Percentiles rank a stretch among this genome's conserved stretches.
phyloP scores from a whole-genome alignment of 2,888 invertebrate species.

The Drosophila longiperda region DNA sequence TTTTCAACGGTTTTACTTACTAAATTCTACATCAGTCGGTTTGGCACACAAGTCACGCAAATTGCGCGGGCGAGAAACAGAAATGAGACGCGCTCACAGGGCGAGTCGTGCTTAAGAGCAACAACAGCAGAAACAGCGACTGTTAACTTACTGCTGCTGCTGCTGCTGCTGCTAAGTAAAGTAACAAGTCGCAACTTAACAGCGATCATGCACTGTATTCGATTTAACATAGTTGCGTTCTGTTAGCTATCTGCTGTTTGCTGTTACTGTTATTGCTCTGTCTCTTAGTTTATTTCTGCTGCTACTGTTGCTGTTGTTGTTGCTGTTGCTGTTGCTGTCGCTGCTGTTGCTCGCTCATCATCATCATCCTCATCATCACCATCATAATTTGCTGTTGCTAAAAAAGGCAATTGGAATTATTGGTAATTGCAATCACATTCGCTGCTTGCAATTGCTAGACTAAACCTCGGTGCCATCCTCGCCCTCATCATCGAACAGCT shows the following conservation, averaged over 20 bases:
- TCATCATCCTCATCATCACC: conserved; percentile 4
- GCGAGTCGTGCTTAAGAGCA: background rate
- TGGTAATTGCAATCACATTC: conserved; percentile 26
- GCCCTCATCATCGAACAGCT: conserved; percentile 94
- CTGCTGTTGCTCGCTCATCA: conserved; percentile 19
- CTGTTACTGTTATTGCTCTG: background rate
- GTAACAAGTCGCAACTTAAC: background rate
- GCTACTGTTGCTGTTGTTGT: conserved; percentile 5
- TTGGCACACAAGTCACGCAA: conserved; percentile 85
- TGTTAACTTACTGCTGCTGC: conserved; percentile 3
- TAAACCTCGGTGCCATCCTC: conserved; percentile 95
- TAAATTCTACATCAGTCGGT: conserved; percentile 85
- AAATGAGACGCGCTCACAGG: conserved; percentile 1
- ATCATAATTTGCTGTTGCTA: conserved; percentile 18
- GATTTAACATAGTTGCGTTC: background rate
- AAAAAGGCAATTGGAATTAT: conserved; percentile 47
- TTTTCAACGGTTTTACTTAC: conserved; percentile 59
- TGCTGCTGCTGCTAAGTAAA: background rate
- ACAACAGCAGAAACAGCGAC: background rate
- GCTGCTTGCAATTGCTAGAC: conserved; percentile 40
- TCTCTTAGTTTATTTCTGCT: background rate
- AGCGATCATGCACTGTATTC: background rate
- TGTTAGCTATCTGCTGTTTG: conserved; percentile 2
- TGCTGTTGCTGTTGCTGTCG: background rate
- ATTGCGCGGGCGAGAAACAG: conserved; percentile 46